Base-by-base conservation (phyloP, 30 jellyfish, hydroid and myxozoan genomes). In the Haliclystus octoradiatus region DNA sequence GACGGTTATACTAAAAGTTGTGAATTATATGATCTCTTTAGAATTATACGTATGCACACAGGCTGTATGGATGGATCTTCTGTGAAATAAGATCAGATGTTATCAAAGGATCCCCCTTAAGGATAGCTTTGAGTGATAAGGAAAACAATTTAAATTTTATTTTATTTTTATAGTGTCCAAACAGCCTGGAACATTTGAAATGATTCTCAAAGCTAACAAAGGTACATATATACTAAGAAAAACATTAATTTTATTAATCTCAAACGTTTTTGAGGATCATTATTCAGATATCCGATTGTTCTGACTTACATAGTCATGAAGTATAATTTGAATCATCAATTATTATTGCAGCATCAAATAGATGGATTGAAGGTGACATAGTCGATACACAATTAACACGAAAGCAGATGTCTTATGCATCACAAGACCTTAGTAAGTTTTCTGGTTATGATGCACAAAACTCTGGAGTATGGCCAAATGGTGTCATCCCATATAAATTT, bases 401-500 rank as follows among this genome's bases (percentile, higher is more conserved):
- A 32, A 25, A 35, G 7, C 69, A 60, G 76, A 79, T 79, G 74
- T 78, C 29, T 2, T 71, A 61, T 26, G 64, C 70, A 24, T 34
- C 60, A 31, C 34, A 2, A 1, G 66, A 46, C 15, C n/a, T 34
- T 24, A 82, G 84, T 0, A 77, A 69, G 13, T 66, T 72, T 2
- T 40, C 77, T 31, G 81, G 79, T 3, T 83, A 35, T 53, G 95
- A 83, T 62, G 95, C 95, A 13, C 49, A 49, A 30, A 32, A 62
- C 27, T 53, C 80, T 14, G 95, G 95, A 29, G 73, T 40, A 75
- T 83, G 95, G 95, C 81, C 80, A 19, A 65, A 75, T 63, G 95
- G 90, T 5, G 71, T 75, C 24, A 91, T 83, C n/a, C 95, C 95
- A 14, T 83, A 83, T 65, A 28, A 1, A 31, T 60, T 74, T 52